Evolutionary conservation across 2,113 vertebrate genomes (phyloP), one percentile per base, ranked within the genome.

Genomic region (Heterotilapia buettikoferi): DNA sequence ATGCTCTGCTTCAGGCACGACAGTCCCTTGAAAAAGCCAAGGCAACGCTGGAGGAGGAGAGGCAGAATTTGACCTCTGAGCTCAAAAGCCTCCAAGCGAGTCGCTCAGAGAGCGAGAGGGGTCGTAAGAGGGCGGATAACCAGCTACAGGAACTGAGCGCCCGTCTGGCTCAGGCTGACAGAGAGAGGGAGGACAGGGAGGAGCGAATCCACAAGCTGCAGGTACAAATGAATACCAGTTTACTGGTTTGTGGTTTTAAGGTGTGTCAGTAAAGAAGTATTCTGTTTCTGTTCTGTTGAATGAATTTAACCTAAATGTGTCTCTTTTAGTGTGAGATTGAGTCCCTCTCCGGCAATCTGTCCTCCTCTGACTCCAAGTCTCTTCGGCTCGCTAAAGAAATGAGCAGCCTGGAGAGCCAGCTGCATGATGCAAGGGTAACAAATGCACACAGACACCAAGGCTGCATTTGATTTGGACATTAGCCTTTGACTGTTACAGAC

Each of bases 401-500:
- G 88, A 96, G 93, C 94, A 97, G 95, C 80, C 93, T 97, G 1
- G 97, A 98, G 90, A 96, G 96, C 82, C 97, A 98, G 90, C 96
- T 98, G 31, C 96, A 97, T 3, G 98, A 98, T 13, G 85, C 96
- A 29, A 98, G 98, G 97, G 98, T 98, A 95, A 92, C 45, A 81
- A 38, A 29, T 45, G 66, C 81, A 40, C 53, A 61, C 33, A 80
- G 24, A 52, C 79, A 84, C 38, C n/a, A 9, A 79, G 3, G 52
- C 13, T 19, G 18, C 12, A 43, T 63, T 50, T 79, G 9, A 14
- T 47, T 18, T 50, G 52, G 14, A 19, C 50, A 19, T 36, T 76
- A 10, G 21, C 4, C 40, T 78, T 82, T 40, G 6, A 36, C 26
- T 57, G 81, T 59, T 50, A 50, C 24, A 43, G 71, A 13, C 16